Percentiles rank a stretch among this genome's conserved stretches.
phyloP scores from a whole-genome alignment of 2,113 vertebrate species.

The Scomber colias region DNA sequence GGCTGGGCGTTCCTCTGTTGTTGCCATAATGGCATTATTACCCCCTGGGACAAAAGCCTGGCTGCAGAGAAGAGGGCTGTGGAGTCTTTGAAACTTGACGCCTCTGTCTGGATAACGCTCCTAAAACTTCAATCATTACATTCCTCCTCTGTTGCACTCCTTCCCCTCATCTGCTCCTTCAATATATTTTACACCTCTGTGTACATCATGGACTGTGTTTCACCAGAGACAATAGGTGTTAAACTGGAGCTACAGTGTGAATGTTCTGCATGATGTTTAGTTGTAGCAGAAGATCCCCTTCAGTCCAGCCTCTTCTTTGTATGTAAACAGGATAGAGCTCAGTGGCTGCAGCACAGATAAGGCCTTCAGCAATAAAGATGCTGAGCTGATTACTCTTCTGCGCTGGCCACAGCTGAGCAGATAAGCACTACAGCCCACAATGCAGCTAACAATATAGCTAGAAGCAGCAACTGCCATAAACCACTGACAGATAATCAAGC shows the following conservation, averaged over 20 bases:
- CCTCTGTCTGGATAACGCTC: constrained; percentile 51
- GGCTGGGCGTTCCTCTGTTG: constrained; percentile 60
- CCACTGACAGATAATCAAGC: constrained; percentile 61
- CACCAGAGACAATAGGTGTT: constrained; percentile 50
- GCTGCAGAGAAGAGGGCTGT: constrained; percentile 39
- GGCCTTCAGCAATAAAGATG: constrained; percentile 65
- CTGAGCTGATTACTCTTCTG: constrained; percentile 65
- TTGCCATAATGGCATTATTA: constrained; percentile 75
- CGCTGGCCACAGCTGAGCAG: constrained; percentile 47
- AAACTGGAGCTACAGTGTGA: constrained; percentile 45
- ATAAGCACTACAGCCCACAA: constrained; percentile 55
- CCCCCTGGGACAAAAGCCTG: constrained; percentile 68
- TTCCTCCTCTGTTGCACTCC: constrained; percentile 21
- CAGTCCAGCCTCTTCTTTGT: constrained; percentile 49
- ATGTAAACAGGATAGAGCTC: constrained; percentile 71
- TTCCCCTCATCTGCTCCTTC: constrained; percentile 11
- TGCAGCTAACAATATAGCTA: constrained; percentile 46
- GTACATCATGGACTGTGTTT: neutral
- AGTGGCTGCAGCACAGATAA: constrained; percentile 66
- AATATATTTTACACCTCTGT: constrained; percentile 18
- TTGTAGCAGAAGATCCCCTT: neutral
- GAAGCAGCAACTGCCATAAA: constrained; percentile 58
- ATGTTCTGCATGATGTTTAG: constrained; percentile 12
- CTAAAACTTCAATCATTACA: constrained; percentile 20
- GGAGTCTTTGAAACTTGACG: constrained; percentile 73